These are phyloP conservation scores for Myrmophylax atrothorax DNA, from an alignment of 2,113 vertebrate genomes.

Conservation along the genomic window DNA sequence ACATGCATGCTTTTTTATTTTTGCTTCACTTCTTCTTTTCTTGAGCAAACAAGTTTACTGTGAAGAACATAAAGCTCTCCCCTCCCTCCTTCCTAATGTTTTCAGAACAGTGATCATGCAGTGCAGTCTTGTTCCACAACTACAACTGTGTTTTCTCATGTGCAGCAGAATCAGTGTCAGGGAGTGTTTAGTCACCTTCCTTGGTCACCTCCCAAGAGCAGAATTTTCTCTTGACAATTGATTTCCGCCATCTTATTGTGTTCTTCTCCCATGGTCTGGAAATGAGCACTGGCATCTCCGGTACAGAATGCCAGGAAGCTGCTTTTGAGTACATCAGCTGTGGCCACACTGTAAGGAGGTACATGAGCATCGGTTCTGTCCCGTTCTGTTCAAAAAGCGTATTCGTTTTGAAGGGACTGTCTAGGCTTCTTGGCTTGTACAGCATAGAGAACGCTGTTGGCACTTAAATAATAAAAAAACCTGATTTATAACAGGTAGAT, in stretches of 20 bases:
- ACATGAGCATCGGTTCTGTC: background rate
- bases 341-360: background rate
- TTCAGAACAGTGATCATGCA: constrained; percentile 28
- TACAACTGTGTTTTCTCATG: background rate
- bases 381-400: constrained; percentile 15
- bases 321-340: constrained; percentile 30
- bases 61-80: background rate
- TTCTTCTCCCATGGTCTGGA: constrained; percentile 30
- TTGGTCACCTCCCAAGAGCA: background rate
- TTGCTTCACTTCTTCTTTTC: constrained; percentile 11
- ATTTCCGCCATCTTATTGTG: constrained; percentile 36
- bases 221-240: constrained; percentile 40
- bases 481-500: constrained; percentile 26
- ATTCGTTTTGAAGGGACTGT: constrained; percentile 36
- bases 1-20: background rate
- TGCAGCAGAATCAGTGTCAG: constrained; percentile 2
- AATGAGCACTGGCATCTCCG: background rate
- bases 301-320: constrained; percentile 14
- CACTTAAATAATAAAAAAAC: constrained; percentile 46
- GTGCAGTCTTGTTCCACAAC: background rate
- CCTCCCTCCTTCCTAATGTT: background rate
- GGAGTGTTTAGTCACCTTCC: constrained; percentile 45
- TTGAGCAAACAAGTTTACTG: constrained; percentile 9
- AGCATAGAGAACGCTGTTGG: constrained; percentile 49
- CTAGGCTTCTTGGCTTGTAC: constrained; percentile 49